Evolutionary conservation across 2,888 invertebrate species (phyloP), one percentile per base, ranked within the genome.

Genomic region (Synergus umbraculus): DNA sequence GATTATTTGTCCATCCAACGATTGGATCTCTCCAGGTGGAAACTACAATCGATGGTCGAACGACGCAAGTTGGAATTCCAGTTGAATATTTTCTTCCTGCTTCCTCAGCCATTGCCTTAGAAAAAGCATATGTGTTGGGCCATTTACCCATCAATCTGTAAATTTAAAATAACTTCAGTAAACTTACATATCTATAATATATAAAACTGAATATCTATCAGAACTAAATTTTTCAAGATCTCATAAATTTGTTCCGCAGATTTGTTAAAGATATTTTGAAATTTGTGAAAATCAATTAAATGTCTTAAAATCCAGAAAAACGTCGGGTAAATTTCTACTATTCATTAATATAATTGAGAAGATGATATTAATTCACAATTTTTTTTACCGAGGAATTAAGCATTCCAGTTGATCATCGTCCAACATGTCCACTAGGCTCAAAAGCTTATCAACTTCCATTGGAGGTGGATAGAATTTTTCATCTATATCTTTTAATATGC

Each of bases 91-190:
- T 93, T 43, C 93, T 90, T 1, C 96, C 92, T 4, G 94, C 87
- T 76, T 94, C 93, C 88, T 97, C 97, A 0, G 95, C 95, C 18
- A 96, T 88, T 9, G 95, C 95, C 91, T 97, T 96, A 0, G 96
- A 95, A 89, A 94, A 96, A 0, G 95, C 94, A 90, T 96, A 96
- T 0, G 95, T 96, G 90, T 97, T 96, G 0, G 96, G 96, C 91
- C 95, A 95, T 41, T 92, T 90, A 0, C 91, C 92, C 4, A 94
- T 83, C 18, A 94, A 83, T 49, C 94, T 95, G 83, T 86, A 88
- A 86, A 63, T 13, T 60, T 22, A 22, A 60, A 60, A 18, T 60
- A 54, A 54, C 49, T 54, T n/a, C 15, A 54, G 7, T 54, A 15
- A 54, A 7, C n/a, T n/a, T n/a, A 15, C 5, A 5, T 15, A 37